These are phyloP conservation scores for Smithornis capensis DNA, from an alignment of 2,113 vertebrate genomes.

Conservation along the genomic window DNA sequence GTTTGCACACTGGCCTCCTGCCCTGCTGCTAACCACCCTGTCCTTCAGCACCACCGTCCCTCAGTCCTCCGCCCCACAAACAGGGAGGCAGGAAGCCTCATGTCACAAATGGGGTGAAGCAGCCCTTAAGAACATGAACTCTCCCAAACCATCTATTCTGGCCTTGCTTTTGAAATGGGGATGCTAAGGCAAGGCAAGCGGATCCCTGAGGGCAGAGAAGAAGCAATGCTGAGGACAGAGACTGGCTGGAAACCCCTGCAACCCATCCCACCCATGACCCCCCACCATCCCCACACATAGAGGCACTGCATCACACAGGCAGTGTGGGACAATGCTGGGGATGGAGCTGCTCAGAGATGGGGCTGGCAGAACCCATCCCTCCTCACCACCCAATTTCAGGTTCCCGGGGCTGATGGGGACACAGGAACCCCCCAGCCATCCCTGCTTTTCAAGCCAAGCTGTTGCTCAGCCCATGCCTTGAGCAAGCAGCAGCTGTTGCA, in stretches of 20 bases:
- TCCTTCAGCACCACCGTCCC: neutral
- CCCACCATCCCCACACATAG: rapidly evolving
- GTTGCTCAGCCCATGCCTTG: rapidly evolving
- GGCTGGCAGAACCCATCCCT: neutral
- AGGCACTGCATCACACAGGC: neutral
- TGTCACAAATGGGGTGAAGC: neutral
- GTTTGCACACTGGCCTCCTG: neutral
- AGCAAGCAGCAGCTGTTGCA: rapidly evolving
- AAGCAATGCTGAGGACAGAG: rapidly evolving
- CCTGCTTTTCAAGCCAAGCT: neutral
- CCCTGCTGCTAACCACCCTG: rapidly evolving
- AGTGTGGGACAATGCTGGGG: rapidly evolving
- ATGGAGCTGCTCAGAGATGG: neutral
- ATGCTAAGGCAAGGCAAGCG: neutral
- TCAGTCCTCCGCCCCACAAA: neutral
- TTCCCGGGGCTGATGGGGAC: neutral
- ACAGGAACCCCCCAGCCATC: neutral
- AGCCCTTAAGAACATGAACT: neutral
- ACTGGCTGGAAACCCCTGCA: neutral
- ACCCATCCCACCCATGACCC: too few relatives aligned
- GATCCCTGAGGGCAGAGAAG: neutral
- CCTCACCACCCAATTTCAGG: rapidly evolving
- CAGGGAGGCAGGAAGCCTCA: neutral
- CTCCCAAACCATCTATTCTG: rapidly evolving
- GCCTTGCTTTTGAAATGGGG: neutral